Evolutionary conservation across 2,797 vertebrate genomes (phyloP).

Genomic region (Avahi laniger): DNA sequence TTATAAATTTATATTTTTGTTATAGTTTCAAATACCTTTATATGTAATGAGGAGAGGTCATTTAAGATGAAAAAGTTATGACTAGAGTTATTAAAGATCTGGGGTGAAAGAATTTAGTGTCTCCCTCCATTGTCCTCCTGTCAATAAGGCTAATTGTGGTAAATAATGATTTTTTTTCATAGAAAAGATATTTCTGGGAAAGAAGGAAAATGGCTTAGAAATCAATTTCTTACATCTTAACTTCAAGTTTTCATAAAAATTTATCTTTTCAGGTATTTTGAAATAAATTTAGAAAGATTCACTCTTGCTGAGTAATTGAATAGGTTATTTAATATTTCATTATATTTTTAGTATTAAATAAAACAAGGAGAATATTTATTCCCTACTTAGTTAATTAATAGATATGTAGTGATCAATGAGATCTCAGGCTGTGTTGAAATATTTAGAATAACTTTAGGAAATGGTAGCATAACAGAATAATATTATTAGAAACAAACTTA

Average conservation of each 20-base stretch:
- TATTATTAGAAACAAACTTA: slow-evolving; percentile 9
- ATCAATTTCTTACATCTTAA: not conserved
- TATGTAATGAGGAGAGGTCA: not conserved
- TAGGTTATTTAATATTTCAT: slow-evolving; percentile 2
- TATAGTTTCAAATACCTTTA: slow-evolving; percentile 26
- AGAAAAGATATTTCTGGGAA: not conserved
- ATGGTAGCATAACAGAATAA: not conserved
- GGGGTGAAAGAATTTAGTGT: not conserved
- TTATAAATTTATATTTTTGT: slow-evolving; percentile 5
- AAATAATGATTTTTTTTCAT: not conserved
- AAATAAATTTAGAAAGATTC: slow-evolving; percentile 40
- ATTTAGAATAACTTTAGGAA: slow-evolving; percentile 34
- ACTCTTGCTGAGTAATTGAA: not conserved
- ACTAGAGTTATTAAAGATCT: not conserved
- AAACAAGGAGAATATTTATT: slow-evolving; percentile 7
- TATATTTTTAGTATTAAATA: not conserved
- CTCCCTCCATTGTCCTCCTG: not conserved
- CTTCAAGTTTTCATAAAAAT: slow-evolving; percentile 12
- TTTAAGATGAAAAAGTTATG: not conserved
- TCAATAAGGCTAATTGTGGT: not conserved
- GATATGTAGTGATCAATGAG: not conserved
- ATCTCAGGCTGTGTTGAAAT: not conserved
- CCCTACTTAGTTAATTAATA: not conserved
- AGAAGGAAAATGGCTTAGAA: not conserved
- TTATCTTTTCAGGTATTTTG: slow-evolving; percentile 18